Evolutionary conservation across 2,113 vertebrate species (phyloP), one percentile per base, ranked within the genome.

Genomic region (Sigmodon hispidus): DNA sequence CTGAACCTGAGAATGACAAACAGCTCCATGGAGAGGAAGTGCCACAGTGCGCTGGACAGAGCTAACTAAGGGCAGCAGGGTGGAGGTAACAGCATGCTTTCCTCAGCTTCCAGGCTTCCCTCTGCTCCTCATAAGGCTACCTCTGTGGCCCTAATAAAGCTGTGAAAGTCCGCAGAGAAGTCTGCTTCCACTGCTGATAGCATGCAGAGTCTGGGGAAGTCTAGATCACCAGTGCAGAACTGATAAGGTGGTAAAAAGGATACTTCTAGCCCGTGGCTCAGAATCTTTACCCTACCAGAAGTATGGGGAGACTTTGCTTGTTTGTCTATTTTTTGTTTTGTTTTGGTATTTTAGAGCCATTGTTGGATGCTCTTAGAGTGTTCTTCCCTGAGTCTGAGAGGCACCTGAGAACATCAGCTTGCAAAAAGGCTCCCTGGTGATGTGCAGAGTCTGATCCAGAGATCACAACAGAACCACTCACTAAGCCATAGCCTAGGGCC

Each of bases 1-100:
- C 7, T 55, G 9, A 34, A 77, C 5, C 5, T 36, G 43, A 59
- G 31, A 36, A 2, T 15, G n/a, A 89, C 57, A 55, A 1, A 55
- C 59, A 50, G 45, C 24, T 26, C n/a, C 24, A 40, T 50, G 17
- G 67, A 2, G 43, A 12, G 1, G 40, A 84, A 40, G 40, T 61
- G 22, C n/a, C 55, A 48, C 1, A 4, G 24, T 1, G 3, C 57
- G n/a, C 0, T 5, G 7, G 12, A 15, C 29, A 1, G 48, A 55
- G 48, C 36, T 0, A 36, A 11, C 10, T 0, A 24, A 81, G 26
- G 13, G 24, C 36, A 31, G 50, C 48, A 7, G 36, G 57, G 24
- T 19, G 12, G 65, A 83, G 15, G 15, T 0, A 36, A 6, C 2
- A n/a, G 80, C 43, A 61, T 0, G 3, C 65, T 75, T 61, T 65